phyloP scores from a whole-genome alignment of 2,888 invertebrate genomes.

The Dolichomitus sp. region DNA sequence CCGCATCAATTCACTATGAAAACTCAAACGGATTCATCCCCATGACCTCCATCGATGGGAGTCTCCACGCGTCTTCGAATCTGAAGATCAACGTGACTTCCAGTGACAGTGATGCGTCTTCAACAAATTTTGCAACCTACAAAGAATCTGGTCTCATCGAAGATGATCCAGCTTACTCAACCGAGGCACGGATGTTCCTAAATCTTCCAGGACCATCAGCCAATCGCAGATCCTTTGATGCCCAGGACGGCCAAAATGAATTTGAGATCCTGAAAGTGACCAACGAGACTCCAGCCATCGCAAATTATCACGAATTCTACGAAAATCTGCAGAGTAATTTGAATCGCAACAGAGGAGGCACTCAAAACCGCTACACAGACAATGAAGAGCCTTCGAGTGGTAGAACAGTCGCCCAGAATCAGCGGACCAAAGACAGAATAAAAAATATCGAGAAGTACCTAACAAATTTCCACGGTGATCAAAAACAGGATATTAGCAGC shows the following conservation, averaged over 20 bases:
- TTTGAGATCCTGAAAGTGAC: conserved; percentile 83
- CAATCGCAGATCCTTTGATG: conserved; percentile 79
- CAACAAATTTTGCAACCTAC: neutral
- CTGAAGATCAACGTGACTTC: conserved; percentile 10
- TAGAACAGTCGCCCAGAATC: conserved; percentile 15
- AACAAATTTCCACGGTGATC: conserved; percentile 68
- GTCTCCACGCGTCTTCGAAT: neutral
- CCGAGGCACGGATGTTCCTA: conserved; percentile 78
- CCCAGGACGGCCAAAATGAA: conserved; percentile 76
- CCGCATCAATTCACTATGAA: conserved; percentile 76
- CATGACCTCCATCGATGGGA: conserved; percentile 62
- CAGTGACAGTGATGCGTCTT: neutral
- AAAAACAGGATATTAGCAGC: conserved; percentile 35
- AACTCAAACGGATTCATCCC: conserved; percentile 83
- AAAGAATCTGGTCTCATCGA: conserved; percentile 49
- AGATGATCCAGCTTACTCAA: conserved; percentile 77
- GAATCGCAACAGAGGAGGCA: conserved; percentile 34
- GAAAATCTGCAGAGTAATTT: conserved; percentile 72
- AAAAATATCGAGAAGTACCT: conserved; percentile 74
- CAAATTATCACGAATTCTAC: conserved; percentile 81
- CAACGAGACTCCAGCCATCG: conserved; percentile 81
- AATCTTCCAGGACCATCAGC: conserved; percentile 73
- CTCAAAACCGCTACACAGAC: conserved; percentile 29
- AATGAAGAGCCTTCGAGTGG: neutral
- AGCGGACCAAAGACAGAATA: conserved; percentile 66